Evolutionary conservation across 2,888 invertebrate species (phyloP), one percentile per base, ranked within the genome.

Genomic region (Eugnorisma glareosa): DNA sequence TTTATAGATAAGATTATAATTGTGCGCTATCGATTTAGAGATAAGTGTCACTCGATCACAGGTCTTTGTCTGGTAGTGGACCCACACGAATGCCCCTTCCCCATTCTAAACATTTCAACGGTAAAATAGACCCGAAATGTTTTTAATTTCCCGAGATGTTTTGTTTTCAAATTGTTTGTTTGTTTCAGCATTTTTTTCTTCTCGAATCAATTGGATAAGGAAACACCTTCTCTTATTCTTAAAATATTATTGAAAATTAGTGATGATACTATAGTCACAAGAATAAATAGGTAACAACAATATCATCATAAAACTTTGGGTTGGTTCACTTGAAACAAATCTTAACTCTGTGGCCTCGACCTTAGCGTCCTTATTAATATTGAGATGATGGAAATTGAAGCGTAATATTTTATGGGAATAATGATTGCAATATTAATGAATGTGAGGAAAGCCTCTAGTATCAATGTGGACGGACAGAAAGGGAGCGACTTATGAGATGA

Each of bases 351-450:
- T 71, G 43, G 7, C 43, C 66, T 64, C 43, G 18, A 64, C 31
- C 31, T 71, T 57, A 40, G 37, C 13, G 43, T 77, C 11, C 43
- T 51, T 69, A 66, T 80, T 77, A 77, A 66, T 80, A 77, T 69
- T 80, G 59, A 69, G 15, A 51, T 21, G 10, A 21, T 66, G 64
- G n/a, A 37, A n/a, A 63, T 82, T 67, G 31, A 45, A 79, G 67
- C 1, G 21, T 6, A 10, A 51, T 40, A 48, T 28, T 31, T 31
- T 13, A 51, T 28, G 18, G 13, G 31, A 40, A 48, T 71, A 48
- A 59, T 67, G 2, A 43, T 35, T 31, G 28, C 40, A 64, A 40
- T 40, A 64, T 64, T 72, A n/a, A 66, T 59, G 1, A 40, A 24
- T 10, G 3, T 8, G 18, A 21, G 31, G 18, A 21, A 31, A 21